A percentile compares a stretch with the other conserved stretches of the same genome.
phyloP scores from a whole-genome alignment of 2,888 invertebrate genomes.

The Mycalesis mineus region DNA sequence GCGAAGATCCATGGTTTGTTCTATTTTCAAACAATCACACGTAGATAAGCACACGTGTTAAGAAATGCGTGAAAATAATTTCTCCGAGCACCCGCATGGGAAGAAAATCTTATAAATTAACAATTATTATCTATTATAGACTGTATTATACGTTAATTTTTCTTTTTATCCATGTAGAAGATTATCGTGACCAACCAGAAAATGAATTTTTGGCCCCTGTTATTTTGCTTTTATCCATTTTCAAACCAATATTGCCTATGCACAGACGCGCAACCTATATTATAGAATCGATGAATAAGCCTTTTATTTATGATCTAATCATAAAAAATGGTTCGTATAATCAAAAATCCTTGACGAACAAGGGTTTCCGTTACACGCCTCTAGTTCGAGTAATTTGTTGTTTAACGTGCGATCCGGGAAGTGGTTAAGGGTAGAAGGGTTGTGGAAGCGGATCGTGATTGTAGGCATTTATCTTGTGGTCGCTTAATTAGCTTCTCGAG shows the following conservation, averaged over 20 bases:
- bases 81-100: neutral
- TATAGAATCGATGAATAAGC: too few species aligned
- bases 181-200: too few species aligned
- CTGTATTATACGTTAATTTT: too few species aligned
- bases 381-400: constrained; percentile 46
- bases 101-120: too few species aligned
- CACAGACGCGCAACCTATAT: too few species aligned
- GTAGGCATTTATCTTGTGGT: constrained; percentile 68
- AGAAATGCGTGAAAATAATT: neutral
- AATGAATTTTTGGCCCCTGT: too few species aligned
- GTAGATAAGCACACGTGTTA: neutral
- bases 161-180: too few species aligned
- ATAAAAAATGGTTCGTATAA: too few species aligned
- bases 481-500: constrained; percentile 55
- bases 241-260: too few species aligned
- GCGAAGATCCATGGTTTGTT: neutral
- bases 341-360: neutral
- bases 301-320: too few species aligned
- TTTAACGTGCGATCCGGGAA: constrained; percentile 28
- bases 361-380: constrained; percentile 25
- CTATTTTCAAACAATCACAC: neutral
- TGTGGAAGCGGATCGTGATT: constrained; percentile 56
- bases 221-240: too few species aligned
- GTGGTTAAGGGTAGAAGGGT: constrained; percentile 38
- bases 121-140: too few species aligned